These are phyloP conservation scores for Stratiolaelaps scimitus DNA, from an alignment of 1,140 invertebrate genomes.

Conservation along the genomic window DNA sequence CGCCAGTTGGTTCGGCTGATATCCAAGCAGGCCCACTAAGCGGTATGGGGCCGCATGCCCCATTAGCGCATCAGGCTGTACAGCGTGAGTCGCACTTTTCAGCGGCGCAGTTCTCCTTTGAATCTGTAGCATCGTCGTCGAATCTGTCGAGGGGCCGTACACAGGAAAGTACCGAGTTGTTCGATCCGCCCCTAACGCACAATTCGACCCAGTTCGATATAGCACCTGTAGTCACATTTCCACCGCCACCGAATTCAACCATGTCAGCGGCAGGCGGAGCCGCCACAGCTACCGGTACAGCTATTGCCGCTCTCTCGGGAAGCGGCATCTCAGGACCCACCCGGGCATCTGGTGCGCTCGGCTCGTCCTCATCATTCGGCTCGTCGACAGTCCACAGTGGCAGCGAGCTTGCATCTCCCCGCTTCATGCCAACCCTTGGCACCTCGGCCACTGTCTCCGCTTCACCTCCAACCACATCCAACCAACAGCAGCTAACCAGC, in stretches of 20 bases:
- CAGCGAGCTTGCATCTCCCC: constrained; percentile 15
- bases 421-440: not conserved
- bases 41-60: too few species aligned
- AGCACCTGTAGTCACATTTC: too few species aligned
- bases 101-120: constrained; percentile 23
- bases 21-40: too few species aligned
- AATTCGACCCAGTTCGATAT: too few species aligned
- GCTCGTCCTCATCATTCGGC: constrained; percentile 18
- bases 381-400: constrained; percentile 24
- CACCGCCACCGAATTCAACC: too few species aligned
- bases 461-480: too few species aligned
- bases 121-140: constrained; percentile 19
- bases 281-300: too few species aligned
- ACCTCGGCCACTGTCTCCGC: not conserved
- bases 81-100: constrained; percentile 16
- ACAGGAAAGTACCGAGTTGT: constrained; percentile 25
- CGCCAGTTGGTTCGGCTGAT: not conserved
- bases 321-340: too few species aligned
- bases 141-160: constrained; percentile 2
- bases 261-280: too few species aligned
- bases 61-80: too few species aligned
- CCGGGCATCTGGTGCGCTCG: not conserved
- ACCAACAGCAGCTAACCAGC: too few species aligned
- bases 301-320: too few species aligned
- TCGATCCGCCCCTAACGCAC: not conserved